These are phyloP conservation scores for Sycobia sp. DNA, from an alignment of 1,140 invertebrate genomes.

Conservation along the genomic window DNA sequence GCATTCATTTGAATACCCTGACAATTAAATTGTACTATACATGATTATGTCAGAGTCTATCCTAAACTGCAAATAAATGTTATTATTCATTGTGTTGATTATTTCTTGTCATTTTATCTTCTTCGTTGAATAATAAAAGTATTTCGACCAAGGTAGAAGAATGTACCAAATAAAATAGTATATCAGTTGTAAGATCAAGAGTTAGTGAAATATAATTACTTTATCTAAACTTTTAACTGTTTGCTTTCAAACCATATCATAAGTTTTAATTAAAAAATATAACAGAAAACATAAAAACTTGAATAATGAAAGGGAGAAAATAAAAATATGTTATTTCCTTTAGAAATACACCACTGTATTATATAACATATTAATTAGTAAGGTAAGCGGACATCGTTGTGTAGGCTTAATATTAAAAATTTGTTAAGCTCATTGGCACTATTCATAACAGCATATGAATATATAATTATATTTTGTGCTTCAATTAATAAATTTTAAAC, in stretches of 20 bases:
- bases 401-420: constrained; percentile 40
- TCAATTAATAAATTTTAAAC: constrained; percentile 19
- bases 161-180: too few relatives aligned
- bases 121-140: too few relatives aligned
- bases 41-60: constrained; percentile 45
- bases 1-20: too few relatives aligned
- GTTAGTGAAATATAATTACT: too few relatives aligned
- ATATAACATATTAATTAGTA: constrained; percentile 39
- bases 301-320: background rate
- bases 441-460: constrained; percentile 35
- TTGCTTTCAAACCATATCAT: background rate
- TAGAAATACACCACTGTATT: constrained; percentile 42
- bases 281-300: too few relatives aligned
- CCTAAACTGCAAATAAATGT: constrained; percentile 49
- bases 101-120: constrained; percentile 1
- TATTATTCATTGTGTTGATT: constrained; percentile 50
- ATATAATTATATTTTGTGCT: constrained; percentile 37
- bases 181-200: background rate
- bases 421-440: constrained; percentile 42
- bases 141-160: too few relatives aligned
- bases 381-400: constrained; percentile 42
- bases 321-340: constrained; percentile 18
- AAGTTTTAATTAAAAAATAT: background rate
- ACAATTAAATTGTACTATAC: constrained; percentile 47
- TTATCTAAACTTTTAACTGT: too few relatives aligned